Evolutionary conservation across 2,797 vertebrate genomes (phyloP).

Genomic region (Eptatretus atami): DNA sequence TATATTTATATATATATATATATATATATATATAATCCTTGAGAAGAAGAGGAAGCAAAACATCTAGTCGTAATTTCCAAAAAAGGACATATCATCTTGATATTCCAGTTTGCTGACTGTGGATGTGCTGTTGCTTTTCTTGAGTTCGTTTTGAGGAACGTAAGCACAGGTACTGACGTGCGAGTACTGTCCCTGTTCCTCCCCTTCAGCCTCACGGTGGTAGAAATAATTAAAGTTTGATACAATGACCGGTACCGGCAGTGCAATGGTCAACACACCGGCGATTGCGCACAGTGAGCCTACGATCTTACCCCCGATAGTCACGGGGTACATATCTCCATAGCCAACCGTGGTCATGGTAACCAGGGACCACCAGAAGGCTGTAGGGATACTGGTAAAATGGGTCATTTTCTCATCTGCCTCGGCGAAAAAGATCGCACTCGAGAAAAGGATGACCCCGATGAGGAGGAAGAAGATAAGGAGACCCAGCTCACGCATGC

Average conservation of each 20-base stretch:
- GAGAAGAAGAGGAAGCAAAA: too few relatives aligned
- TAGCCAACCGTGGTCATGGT: slow-evolving; percentile 97
- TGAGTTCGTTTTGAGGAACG: neutral
- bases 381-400: slow-evolving; percentile 83
- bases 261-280: slow-evolving; percentile 71
- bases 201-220: slow-evolving; percentile 65
- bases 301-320: slow-evolving; percentile 75
- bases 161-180: neutral
- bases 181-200: slow-evolving; percentile 26
- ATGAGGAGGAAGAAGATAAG: slow-evolving; percentile 95
- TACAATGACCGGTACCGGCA: slow-evolving; percentile 86
- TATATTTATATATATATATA: too few relatives aligned
- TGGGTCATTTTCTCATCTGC: slow-evolving; percentile 82
- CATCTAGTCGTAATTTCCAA: neutral
- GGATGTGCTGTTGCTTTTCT: neutral
- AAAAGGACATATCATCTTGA: neutral
- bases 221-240: slow-evolving; percentile 99
- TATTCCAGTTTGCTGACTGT: slow-evolving; percentile 3
- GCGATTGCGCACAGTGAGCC: slow-evolving; percentile 82
- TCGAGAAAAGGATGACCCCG: slow-evolving; percentile 88
- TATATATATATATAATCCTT: too few relatives aligned
- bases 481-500: slow-evolving; percentile 72
- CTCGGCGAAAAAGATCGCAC: slow-evolving; percentile 86
- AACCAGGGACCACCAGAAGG: slow-evolving; percentile 98
- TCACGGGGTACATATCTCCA: slow-evolving; percentile 85